phyloP scores from a whole-genome alignment of 2,113 vertebrate genomes.

The Carettochelys insculpta region DNA sequence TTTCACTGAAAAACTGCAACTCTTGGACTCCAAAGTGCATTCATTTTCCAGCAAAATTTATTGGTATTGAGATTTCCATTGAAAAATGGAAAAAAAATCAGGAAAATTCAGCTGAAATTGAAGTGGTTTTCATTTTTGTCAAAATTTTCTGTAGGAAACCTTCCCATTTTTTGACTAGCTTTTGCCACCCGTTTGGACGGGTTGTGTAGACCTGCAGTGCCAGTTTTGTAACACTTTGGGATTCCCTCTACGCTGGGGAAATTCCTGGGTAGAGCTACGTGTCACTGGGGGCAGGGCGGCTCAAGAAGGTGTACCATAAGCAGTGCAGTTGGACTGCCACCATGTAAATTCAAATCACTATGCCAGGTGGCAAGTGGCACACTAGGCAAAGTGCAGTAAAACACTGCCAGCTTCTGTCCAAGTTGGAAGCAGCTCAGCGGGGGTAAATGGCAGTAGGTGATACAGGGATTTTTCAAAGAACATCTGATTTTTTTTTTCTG shows the following conservation, averaged over 20 bases:
- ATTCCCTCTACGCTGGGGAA: accelerated
- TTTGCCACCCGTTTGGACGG: accelerated
- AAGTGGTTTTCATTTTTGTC: background rate
- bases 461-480: background rate
- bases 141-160: background rate
- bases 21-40: background rate
- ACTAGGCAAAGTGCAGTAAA: background rate
- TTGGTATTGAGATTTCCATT: background rate
- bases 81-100: conserved; percentile 16
- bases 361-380: background rate
- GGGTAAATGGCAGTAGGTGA: background rate
- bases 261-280: background rate
- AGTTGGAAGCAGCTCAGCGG: background rate
- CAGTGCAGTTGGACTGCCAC: no score
- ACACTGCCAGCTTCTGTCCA: background rate
- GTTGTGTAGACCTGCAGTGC: accelerated
- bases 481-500: background rate
- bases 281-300: background rate
- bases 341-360: background rate
- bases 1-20: background rate
- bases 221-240: background rate
- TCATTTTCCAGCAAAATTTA: background rate
- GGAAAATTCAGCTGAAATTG: background rate
- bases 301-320: background rate
- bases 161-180: accelerated